These are phyloP conservation scores for Dicyrtomina minuta DNA, from an alignment of 2,888 invertebrate species.

Conservation along the genomic window DNA sequence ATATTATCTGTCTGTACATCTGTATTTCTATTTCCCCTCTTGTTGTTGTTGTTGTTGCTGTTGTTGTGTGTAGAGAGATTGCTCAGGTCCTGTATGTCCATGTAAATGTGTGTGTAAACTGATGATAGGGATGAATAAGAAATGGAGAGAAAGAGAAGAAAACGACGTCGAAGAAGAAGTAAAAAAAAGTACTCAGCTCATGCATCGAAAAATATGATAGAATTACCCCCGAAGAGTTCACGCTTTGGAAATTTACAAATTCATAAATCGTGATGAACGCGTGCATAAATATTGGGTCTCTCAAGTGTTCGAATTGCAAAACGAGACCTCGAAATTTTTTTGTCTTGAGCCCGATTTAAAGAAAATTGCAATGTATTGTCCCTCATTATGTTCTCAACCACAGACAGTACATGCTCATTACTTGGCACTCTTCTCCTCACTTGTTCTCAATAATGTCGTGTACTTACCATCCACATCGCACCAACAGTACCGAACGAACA, in stretches of 20 bases:
- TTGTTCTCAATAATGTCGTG: no score
- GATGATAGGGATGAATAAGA: not conserved
- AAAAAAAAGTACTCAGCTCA: not conserved
- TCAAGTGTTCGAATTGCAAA: not conserved
- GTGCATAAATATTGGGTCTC: slow-evolving; percentile 30
- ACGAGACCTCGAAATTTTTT: not conserved
- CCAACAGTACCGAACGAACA: no score
- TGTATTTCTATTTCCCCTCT: no score
- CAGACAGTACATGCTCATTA: not conserved
- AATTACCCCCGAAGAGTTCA: slow-evolving; percentile 39
- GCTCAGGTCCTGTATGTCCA: no score
- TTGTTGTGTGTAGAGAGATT: no score
- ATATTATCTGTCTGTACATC: no score
- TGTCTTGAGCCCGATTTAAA: slow-evolving; percentile 18
- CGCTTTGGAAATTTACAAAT: slow-evolving; percentile 40
- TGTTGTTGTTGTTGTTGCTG: no score
- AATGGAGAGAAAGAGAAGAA: not conserved
- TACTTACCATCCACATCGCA: no score
- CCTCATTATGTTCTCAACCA: not conserved
- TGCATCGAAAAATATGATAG: slow-evolving; percentile 21
- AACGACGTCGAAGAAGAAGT: not conserved
- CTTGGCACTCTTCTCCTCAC: not conserved
- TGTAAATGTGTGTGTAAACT: not conserved
- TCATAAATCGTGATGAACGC: slow-evolving; percentile 38
- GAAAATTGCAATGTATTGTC: slow-evolving; percentile 21